Evolutionary conservation across 2,797 vertebrate genomes (phyloP).

Genomic region (Paramormyrops hopkinsi): DNA sequence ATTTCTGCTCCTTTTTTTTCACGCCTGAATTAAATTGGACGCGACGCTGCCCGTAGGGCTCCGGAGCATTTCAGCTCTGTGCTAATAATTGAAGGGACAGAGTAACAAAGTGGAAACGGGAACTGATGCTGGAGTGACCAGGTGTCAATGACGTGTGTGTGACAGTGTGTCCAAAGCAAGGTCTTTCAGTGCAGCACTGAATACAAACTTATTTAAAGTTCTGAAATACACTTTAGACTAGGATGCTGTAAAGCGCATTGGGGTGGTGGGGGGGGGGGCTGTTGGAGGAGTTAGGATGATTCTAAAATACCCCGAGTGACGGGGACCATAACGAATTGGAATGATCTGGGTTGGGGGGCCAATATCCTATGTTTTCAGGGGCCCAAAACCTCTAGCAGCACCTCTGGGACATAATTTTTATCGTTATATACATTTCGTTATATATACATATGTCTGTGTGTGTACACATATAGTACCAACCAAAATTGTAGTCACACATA

Average conservation of each 20-base stretch:
- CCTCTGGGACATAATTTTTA: neutral
- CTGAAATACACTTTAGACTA: neutral
- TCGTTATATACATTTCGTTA: neutral
- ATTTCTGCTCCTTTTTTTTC: neutral
- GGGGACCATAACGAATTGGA: neutral
- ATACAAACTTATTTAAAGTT: neutral
- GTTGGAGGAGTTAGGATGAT: neutral
- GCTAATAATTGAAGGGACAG: neutral
- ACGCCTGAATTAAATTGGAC: conserved; percentile 3
- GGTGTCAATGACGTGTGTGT: neutral
- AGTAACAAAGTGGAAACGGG: neutral
- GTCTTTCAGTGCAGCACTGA: neutral
- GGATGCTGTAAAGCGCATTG: neutral
- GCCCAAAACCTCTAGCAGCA: neutral
- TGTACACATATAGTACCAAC: neutral
- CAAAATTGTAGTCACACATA: neutral
- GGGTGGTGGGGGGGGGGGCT: neutral
- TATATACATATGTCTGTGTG: neutral
- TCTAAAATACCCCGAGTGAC: neutral
- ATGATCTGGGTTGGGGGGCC: neutral
- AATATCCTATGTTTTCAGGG: neutral
- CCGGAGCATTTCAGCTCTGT: neutral
- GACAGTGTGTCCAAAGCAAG: neutral
- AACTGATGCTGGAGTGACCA: neutral
- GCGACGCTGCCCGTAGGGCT: neutral